phyloP scores from a whole-genome alignment of 2,113 vertebrate species.

The zebrafish (Danio rerio) region DNA sequence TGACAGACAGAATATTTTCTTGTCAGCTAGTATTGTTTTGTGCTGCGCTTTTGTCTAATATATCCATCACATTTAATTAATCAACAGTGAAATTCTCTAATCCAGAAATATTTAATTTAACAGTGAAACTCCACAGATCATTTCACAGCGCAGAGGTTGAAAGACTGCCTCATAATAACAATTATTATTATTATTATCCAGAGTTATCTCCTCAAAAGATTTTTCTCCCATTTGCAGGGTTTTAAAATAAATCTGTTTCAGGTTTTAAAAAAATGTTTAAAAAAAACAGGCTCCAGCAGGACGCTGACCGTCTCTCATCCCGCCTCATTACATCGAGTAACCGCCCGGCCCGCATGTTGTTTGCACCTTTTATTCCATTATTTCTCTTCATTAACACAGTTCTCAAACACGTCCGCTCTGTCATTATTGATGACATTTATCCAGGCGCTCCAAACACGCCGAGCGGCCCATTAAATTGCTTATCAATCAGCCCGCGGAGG shows the following conservation, averaged over 20 bases:
- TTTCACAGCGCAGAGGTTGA: conserved; percentile 16
- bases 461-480: conserved; percentile 39
- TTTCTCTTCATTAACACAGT: conserved; percentile 31
- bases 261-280: no score
- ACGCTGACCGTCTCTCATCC: neutral
- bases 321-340: neutral
- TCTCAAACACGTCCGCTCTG: conserved; percentile 31
- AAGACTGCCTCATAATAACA: neutral
- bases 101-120: conserved; percentile 17
- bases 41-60: no score
- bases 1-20: no score
- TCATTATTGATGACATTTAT: conserved; percentile 27
- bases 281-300: no score
- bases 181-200: conserved; percentile 25
- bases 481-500: conserved; percentile 29
- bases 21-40: no score
- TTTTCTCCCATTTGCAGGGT: neutral
- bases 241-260: no score
- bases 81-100: conserved; percentile 22
- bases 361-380: conserved; percentile 21
- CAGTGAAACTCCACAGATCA: conserved; percentile 26
- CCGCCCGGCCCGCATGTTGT: conserved; percentile 4
- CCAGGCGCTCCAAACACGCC: conserved; percentile 4
- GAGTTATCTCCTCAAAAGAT: conserved; percentile 12
- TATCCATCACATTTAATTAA: conserved; percentile 6